Evolutionary conservation across 2,888 invertebrate genomes (phyloP).

Genomic region (Ommatoiulus sabulosus): DNA sequence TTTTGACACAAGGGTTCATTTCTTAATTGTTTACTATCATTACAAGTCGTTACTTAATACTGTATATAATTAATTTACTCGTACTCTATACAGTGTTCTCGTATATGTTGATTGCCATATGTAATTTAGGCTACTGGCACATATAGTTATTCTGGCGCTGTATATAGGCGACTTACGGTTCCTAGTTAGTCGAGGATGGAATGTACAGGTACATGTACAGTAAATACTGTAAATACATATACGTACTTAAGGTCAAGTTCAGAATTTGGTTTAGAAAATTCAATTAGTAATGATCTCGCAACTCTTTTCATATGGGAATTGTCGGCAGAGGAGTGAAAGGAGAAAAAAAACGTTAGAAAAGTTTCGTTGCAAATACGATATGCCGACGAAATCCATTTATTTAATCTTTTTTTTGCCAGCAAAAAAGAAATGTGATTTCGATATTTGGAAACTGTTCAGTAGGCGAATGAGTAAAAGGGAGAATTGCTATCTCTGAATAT

Average conservation of each 20-base stretch:
- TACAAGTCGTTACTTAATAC: too few relatives aligned
- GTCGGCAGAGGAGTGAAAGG: neutral
- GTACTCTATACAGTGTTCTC: too few relatives aligned
- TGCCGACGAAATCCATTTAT: conserved; percentile 36
- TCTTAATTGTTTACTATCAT: too few relatives aligned
- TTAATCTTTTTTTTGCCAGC: conserved; percentile 11
- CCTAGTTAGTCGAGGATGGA: too few relatives aligned
- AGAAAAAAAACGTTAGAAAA: neutral
- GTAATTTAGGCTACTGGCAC: too few relatives aligned
- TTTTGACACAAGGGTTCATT: too few relatives aligned
- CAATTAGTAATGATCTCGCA: conserved; percentile 16
- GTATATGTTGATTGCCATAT: too few relatives aligned
- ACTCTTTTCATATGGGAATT: neutral
- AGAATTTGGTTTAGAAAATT: neutral
- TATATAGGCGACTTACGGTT: too few relatives aligned
- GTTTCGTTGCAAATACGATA: conserved; percentile 10
- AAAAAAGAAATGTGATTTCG: conserved; percentile 16
- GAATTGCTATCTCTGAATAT: conserved; percentile 44
- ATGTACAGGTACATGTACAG: neutral
- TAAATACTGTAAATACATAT: neutral
- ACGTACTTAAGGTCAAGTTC: neutral
- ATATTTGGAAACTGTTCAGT: conserved; percentile 47
- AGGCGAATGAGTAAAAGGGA: neutral
- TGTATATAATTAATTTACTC: too few relatives aligned
- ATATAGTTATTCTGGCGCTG: neutral